A percentile compares a stretch with the other conserved stretches of the same genome.
These are phyloP conservation scores for Illadopsis cleaveri DNA, from an alignment of 2,113 vertebrate genomes.

Conservation along the genomic window DNA sequence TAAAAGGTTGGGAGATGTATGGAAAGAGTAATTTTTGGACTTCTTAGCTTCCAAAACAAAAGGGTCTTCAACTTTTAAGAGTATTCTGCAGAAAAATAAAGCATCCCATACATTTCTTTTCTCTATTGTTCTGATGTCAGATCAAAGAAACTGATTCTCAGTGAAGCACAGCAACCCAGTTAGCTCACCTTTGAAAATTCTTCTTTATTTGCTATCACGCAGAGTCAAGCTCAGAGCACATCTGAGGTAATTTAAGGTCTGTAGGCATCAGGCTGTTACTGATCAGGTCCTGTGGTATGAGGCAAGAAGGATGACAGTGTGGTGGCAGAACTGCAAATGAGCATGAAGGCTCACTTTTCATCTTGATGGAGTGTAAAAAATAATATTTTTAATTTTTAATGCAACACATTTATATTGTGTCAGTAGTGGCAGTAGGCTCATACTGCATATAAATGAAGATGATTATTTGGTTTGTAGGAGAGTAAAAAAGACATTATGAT, in stretches of 20 bases:
- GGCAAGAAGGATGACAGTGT: conserved; percentile 42
- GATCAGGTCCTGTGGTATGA: not conserved
- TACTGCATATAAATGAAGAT: conserved; percentile 62
- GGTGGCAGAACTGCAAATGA: conserved; percentile 14
- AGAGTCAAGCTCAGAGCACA: conserved; percentile 34
- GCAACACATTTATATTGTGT: conserved; percentile 65
- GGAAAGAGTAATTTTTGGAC: not conserved
- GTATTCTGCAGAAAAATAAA: conserved; percentile 24
- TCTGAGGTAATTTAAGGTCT: conserved; percentile 56
- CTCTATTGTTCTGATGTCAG: conserved; percentile 44
- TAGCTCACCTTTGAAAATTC: conserved; percentile 54
- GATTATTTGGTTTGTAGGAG: conserved; percentile 41
- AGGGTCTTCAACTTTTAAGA: conserved; percentile 38
- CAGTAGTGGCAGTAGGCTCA: conserved; percentile 7
- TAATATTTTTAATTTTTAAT: conserved; percentile 81
- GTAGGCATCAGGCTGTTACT: conserved; percentile 21
- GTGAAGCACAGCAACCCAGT: not conserved
- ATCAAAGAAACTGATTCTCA: conserved; percentile 60
- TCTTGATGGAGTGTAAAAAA: conserved; percentile 67
- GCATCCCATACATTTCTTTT: conserved; percentile 39
- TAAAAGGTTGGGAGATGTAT: not conserved
- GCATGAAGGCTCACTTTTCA: conserved; percentile 67
- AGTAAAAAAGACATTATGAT: conserved; percentile 54
- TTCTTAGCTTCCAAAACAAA: conserved; percentile 25
- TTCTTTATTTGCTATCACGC: conserved; percentile 45